Conservation (phyloP, 2,113 vertebrate genomes). For the Ellobius talpinus region DNA sequence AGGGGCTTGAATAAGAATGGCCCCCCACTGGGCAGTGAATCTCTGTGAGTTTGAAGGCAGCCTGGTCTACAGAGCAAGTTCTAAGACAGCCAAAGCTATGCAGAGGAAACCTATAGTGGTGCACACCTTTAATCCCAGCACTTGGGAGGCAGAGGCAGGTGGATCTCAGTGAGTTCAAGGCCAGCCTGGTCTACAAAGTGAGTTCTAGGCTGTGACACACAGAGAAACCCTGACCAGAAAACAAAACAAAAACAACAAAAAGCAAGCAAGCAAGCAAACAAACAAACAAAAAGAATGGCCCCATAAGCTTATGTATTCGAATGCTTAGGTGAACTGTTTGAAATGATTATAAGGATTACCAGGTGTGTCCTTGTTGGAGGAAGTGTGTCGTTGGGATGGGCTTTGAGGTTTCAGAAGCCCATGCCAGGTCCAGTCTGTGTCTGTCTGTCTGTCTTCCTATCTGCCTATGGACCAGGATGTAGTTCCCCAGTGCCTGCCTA, state of each 20-base stretch:
- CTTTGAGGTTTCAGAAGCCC: background rate
- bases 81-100: too few species aligned
- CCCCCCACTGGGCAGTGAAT: background rate
- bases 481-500: background rate
- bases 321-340: background rate
- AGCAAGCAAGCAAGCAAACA: too few species aligned
- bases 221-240: background rate
- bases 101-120: too few species aligned
- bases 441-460: background rate
- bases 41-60: background rate
- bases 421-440: background rate
- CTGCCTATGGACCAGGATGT: background rate
- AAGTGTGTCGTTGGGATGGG: background rate
- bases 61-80: background rate
- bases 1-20: background rate
- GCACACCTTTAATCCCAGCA: too few species aligned
- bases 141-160: too few species aligned
- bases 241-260: too few species aligned
- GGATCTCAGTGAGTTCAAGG: background rate
- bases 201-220: too few species aligned
- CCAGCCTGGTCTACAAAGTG: background rate
- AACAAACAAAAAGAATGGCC: background rate
- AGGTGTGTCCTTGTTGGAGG: background rate
- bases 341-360: background rate
- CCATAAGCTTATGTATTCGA: background rate